Base-by-base conservation (phyloP, 2,888 invertebrate species). In the Dromius quadrimaculatus region DNA sequence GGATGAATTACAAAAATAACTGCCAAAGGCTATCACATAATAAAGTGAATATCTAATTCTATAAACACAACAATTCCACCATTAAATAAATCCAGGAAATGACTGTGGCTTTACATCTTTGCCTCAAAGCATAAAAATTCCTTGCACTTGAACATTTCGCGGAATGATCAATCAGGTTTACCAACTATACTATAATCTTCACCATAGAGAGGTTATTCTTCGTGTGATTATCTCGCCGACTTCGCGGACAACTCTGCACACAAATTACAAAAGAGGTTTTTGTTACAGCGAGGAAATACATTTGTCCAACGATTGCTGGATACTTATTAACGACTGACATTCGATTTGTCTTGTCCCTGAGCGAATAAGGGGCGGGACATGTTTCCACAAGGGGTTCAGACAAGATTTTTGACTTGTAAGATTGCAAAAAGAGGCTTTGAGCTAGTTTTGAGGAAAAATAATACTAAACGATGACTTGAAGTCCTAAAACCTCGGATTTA, bases 241-340 rank as follows among this genome's bases (percentile, higher is more conserved):
- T 61, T 41, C 62, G 41, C 34, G 36, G 59, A 36, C 36, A 19
- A 47, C 22, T 11, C 50, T 36, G 28, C 36, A 20, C 20, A 45
- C 59, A 68, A 68, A 68, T 68, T 68, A 68, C 68, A 38, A 68
- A 45, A 13, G 69, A 41, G 54, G 47, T 64, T 34, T 32, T 38
- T 57, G 54, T 22, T 54, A 9, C 36, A 32, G 34, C 64, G 65
- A 72, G 72, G 74, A 73, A 81, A 82, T 82, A 81, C 81, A 82
- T 83, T 81, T 83, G 83, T 83, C 82, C 82, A 77, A 78, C 81
- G 78, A 80, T 80, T 81, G 80, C 82, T 80, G 82, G 82, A 81
- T 82, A 83, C 84, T 84, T 84, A 84, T 84, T 84, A 84, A 82
- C 79, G 83, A 80, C 83, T 83, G 84, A 84, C 83, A 82, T 82